These are phyloP conservation scores for Drusus annulatus DNA, from an alignment of 1,140 invertebrate genomes.

Conservation along the genomic window DNA sequence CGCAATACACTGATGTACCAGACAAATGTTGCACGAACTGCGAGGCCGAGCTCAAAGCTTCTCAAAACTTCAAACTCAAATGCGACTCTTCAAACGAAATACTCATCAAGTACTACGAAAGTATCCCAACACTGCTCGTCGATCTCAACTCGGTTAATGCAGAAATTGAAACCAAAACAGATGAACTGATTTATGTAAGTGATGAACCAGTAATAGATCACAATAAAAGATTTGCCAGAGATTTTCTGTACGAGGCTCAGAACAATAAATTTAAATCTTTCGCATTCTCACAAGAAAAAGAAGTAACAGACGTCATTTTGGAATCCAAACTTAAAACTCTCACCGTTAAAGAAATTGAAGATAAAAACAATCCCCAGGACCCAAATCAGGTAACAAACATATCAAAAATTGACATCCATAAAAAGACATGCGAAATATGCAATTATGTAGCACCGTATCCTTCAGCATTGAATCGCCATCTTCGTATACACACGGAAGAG, in stretches of 20 bases:
- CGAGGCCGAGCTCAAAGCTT: slow-evolving; percentile 14
- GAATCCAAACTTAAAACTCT: slow-evolving; percentile 33
- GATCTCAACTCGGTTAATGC: background rate
- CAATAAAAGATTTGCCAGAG: background rate
- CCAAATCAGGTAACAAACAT: background rate
- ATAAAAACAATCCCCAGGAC: background rate
- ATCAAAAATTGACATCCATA: background rate
- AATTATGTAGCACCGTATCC: slow-evolving; percentile 27
- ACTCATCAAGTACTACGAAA: slow-evolving; percentile 9
- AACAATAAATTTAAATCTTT: background rate
- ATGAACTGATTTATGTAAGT: background rate
- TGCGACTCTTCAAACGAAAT: slow-evolving; percentile 15
- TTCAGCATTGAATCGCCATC: slow-evolving; percentile 9
- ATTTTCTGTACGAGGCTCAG: background rate
- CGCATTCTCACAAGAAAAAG: background rate
- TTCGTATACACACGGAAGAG: slow-evolving; percentile 9
- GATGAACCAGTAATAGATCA: slow-evolving; percentile 16
- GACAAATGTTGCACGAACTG: slow-evolving; percentile 7
- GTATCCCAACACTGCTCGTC: background rate
- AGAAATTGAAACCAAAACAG: background rate
- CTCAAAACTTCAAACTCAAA: slow-evolving; percentile 19
- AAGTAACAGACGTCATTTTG: background rate
- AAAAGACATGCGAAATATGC: slow-evolving; percentile 1
- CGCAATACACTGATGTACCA: background rate
- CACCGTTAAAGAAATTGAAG: slow-evolving; percentile 1